Base-by-base conservation (phyloP, 2,888 invertebrate species). In the Acrobasis consociella region DNA sequence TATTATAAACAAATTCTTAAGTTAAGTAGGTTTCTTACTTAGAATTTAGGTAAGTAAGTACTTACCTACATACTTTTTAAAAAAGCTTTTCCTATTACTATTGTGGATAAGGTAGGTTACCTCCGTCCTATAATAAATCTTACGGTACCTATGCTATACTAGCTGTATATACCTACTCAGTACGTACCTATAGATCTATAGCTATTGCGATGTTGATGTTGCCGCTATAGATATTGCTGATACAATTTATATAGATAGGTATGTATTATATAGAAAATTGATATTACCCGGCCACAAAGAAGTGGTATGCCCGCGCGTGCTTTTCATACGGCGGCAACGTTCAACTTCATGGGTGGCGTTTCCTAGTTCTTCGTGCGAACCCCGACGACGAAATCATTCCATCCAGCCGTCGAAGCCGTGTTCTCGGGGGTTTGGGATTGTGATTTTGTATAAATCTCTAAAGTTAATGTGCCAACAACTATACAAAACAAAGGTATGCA, bases 401-500 rank as follows among this genome's bases (percentile, higher is more conserved):
- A 92, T 91, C 91, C 91, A 91, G 91, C 90, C 91, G 91, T 92
- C 90, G 91, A 89, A 90, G 91, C 89, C 86, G 90, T 86, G 87
- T 91, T 91, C 89, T 91, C 86, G 87, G 90, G 90, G 91, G 91
- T 87, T 90, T 90, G 85, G 87, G 84, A 89, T 88, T 86, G 89
- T 87, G 89, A 87, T 89, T 87, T 86, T 88, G 80, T 83, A 85
- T 83, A 86, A 88, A 88, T 85, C 82, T 85, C 82, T 80, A 82
- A 81, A 87, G 86, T 86, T 82, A 81, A 85, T 88, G 91, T 92
- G 92, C 91, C 92, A 92, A 92, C 86, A 86, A 86, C 82, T 83
- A 85, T 83, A 83, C 82, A 86, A 87, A 89, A 87, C 86, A 79
- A 89, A 92, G 92, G 91, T 91, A 90, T 77, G 86, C 67, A 66